These are phyloP conservation scores for Magallana gigas DNA, from an alignment of 1,140 invertebrate genomes.

Conservation along the genomic window DNA sequence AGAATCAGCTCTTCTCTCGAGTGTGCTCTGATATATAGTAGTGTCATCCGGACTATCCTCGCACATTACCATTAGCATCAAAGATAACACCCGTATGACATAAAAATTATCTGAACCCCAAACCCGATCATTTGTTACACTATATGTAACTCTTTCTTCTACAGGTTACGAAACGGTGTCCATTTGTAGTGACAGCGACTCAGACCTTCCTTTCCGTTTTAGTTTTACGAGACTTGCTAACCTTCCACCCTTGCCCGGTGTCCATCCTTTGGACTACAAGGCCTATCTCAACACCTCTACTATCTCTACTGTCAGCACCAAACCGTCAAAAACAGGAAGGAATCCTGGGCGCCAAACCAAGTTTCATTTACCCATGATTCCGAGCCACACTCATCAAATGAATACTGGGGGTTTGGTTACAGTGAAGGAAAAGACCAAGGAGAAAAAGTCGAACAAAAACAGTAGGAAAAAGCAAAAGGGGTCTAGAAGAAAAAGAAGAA, in stretches of 20 bases:
- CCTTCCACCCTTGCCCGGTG: slow-evolving; percentile 20
- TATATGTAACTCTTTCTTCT: background rate
- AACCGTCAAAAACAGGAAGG: background rate
- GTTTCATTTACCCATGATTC: slow-evolving; percentile 11
- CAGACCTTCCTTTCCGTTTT: slow-evolving; percentile 26
- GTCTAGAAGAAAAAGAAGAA: background rate
- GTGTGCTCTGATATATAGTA: too few relatives aligned
- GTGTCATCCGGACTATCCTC: too few relatives aligned
- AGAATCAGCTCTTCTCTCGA: too few relatives aligned
- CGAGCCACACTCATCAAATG: background rate
- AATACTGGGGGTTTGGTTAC: background rate
- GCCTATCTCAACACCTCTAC: background rate
- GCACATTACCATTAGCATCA: too few relatives aligned
- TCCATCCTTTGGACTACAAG: slow-evolving; percentile 1
- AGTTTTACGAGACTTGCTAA: background rate
- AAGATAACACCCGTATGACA: too few relatives aligned
- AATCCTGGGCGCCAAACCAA: background rate
- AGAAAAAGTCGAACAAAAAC: background rate
- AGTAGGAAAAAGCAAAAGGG: background rate
- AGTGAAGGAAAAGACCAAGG: slow-evolving; percentile 22
- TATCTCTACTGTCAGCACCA: slow-evolving; percentile 7
- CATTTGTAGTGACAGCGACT: background rate
- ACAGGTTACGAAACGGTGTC: slow-evolving; percentile 25
- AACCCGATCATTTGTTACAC: too few relatives aligned
- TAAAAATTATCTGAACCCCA: too few relatives aligned